Evolutionary conservation across 2,888 invertebrate species (phyloP).

Genomic region (Drosophila dives): DNA sequence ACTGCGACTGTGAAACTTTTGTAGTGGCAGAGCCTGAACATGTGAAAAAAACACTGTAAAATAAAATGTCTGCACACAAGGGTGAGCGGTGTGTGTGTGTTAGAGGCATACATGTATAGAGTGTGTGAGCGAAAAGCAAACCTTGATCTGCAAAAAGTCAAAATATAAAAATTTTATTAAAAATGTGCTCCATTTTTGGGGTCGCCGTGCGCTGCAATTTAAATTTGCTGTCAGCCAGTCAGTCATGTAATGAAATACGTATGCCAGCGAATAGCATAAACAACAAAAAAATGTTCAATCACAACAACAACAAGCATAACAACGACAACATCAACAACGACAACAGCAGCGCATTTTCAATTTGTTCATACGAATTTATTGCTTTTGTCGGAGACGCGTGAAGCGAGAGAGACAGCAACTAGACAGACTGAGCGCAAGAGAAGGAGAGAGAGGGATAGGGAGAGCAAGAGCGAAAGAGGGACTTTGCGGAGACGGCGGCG

Average conservation of each 20-base stretch:
- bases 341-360: constrained; percentile 55
- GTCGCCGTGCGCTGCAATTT: constrained; percentile 64
- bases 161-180: constrained; percentile 41
- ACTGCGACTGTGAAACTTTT: constrained; percentile 36
- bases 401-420: neutral
- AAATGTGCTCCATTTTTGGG: constrained; percentile 72
- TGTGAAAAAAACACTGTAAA: constrained; percentile 35
- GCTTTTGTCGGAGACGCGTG: constrained; percentile 54
- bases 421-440: neutral
- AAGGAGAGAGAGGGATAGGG: neutral
- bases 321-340: constrained; percentile 5
- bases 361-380: constrained; percentile 73
- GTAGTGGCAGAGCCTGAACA: constrained; percentile 24
- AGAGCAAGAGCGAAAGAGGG: neutral
- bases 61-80: constrained; percentile 76
- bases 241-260: constrained; percentile 71
- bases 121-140: constrained; percentile 49
- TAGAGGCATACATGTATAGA: constrained; percentile 8
- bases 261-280: constrained; percentile 41
- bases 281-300: constrained; percentile 23
- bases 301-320: constrained; percentile 13
- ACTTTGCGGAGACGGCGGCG: neutral
- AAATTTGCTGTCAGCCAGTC: constrained; percentile 73
- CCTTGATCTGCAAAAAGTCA: constrained; percentile 74
- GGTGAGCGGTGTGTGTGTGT: constrained; percentile 34